A percentile compares a stretch with the other conserved stretches of the same genome.
phyloP scores from a whole-genome alignment of 1,140 invertebrate genomes.

The Diabrotica undecimpunctata region DNA sequence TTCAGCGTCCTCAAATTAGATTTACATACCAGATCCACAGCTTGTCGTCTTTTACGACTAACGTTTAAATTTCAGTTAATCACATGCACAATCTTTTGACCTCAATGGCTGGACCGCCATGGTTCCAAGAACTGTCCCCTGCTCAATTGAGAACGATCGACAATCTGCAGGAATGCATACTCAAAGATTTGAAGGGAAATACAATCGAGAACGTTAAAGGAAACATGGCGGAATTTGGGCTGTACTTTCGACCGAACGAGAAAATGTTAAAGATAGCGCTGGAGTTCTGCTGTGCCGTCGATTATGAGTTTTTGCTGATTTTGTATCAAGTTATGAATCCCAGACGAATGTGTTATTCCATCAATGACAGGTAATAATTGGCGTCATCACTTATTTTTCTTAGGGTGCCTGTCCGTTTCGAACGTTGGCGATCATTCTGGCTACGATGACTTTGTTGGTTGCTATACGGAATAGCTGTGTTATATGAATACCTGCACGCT shows the following conservation, averaged over 20 bases:
- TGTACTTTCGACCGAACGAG: slow-evolving; percentile 35
- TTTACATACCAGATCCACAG: no score
- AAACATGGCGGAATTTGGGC: slow-evolving; percentile 35
- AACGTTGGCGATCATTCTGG: no score
- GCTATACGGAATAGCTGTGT: no score
- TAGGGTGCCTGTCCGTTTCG: no score
- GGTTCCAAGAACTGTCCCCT: slow-evolving; percentile 44
- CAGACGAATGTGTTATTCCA: slow-evolving; percentile 24
- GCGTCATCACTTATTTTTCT: background rate
- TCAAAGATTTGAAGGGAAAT: slow-evolving; percentile 27
- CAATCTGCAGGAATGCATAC: slow-evolving; percentile 31
- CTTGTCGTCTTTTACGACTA: no score
- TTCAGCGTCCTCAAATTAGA: no score
- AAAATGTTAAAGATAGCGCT: slow-evolving; percentile 33
- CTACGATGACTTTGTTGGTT: no score
- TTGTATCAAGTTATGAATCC: slow-evolving; percentile 40
- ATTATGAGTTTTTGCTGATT: slow-evolving; percentile 41
- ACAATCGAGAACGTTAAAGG: slow-evolving; percentile 28
- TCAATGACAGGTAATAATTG: slow-evolving; percentile 24
- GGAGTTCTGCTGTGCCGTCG: slow-evolving; percentile 31
- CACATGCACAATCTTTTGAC: slow-evolving; percentile 18
- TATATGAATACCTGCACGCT: no score
- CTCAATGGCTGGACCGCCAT: slow-evolving; percentile 35
- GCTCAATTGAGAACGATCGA: slow-evolving; percentile 36
- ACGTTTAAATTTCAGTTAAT: no score